Evolutionary conservation across 2,888 invertebrate species (phyloP).

Genomic region (Papilio elwesi): DNA sequence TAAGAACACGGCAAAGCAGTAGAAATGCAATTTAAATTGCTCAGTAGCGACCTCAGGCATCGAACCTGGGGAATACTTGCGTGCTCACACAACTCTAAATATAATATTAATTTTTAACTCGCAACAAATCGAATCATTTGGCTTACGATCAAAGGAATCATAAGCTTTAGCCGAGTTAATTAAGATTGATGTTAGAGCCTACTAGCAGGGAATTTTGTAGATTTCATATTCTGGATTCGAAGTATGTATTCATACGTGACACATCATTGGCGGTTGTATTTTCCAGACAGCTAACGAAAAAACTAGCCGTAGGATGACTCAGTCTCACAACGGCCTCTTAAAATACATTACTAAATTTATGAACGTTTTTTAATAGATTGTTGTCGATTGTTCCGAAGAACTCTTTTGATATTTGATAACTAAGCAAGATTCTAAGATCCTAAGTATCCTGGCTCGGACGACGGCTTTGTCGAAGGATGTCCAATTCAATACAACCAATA

Average conservation of each 20-base stretch:
- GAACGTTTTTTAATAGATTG: not conserved
- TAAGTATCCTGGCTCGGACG: too few species aligned
- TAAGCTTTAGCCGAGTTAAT: slow-evolving; percentile 22
- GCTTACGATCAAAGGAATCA: slow-evolving; percentile 24
- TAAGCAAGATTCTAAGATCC: too few species aligned
- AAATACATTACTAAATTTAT: slow-evolving; percentile 8
- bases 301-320: not conserved
- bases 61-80: not conserved
- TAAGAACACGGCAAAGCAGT: too few species aligned
- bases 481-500: too few species aligned
- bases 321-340: not conserved
- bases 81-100: not conserved
- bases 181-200: slow-evolving; percentile 24
- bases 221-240: slow-evolving; percentile 1
- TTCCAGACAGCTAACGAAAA: not conserved
- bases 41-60: not conserved
- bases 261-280: not conserved
- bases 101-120: slow-evolving; percentile 6
- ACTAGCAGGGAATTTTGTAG: not conserved
- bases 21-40: too few species aligned
- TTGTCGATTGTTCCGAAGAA: not conserved
- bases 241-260: not conserved
- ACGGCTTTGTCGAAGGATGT: too few species aligned
- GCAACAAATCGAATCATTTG: slow-evolving; percentile 23
- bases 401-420: too few species aligned